phyloP scores from a whole-genome alignment of 2,113 vertebrate genomes.

The Entomyzon cyanotis region DNA sequence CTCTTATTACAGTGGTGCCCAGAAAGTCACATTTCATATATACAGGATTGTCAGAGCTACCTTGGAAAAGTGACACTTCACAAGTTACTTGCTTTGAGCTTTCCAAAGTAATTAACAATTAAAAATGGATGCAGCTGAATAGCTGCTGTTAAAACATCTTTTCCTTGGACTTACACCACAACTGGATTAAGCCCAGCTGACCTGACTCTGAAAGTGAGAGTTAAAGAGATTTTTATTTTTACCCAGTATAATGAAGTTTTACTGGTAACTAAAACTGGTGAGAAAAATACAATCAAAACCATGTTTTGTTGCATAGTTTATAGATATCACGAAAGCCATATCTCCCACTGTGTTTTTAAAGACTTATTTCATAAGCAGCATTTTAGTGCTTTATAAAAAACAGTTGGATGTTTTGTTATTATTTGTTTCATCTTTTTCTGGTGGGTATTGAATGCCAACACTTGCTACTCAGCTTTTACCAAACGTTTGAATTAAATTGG shows the following conservation, averaged over 20 bases:
- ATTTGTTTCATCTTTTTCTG: not conserved
- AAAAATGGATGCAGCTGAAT: not conserved
- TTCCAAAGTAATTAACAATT: not conserved
- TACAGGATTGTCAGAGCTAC: not conserved
- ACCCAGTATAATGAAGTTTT: not conserved
- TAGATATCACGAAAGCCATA: not conserved
- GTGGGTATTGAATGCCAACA: not conserved
- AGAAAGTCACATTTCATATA: not conserved
- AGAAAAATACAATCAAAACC: conserved; percentile 26
- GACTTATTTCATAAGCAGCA: not conserved
- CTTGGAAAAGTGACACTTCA: not conserved
- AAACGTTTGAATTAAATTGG: not conserved
- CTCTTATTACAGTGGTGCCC: not conserved
- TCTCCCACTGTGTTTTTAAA: conserved; percentile 1
- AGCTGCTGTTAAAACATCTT: not conserved
- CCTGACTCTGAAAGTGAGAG: not conserved
- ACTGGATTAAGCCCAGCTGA: not conserved
- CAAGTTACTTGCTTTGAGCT: not conserved
- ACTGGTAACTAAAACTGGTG: not conserved
- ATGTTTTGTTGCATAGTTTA: not conserved
- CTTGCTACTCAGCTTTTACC: not conserved
- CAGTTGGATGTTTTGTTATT: not conserved
- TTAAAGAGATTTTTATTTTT: not conserved
- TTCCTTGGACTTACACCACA: not conserved
- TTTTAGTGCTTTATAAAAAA: conserved; percentile 17